Base-by-base conservation (phyloP, 2,888 invertebrate species). In the Machimus atricapillus region DNA sequence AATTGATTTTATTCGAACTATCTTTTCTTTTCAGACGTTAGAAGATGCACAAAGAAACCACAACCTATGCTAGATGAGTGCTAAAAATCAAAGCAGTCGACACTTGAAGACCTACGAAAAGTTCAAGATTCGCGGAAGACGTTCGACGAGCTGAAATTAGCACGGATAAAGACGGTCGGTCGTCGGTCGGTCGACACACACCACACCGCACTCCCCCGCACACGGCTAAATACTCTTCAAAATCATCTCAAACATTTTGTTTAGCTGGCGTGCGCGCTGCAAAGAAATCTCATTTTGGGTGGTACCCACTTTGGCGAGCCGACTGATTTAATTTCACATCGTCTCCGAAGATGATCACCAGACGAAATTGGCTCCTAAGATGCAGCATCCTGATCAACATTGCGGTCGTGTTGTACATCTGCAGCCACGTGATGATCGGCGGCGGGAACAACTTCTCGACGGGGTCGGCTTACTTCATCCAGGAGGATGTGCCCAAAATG, bases 371-470 rank as follows among this genome's bases (percentile, higher is more conserved):
- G 94, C 93, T 96, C 92, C 94, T 96, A 91, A 94, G 95, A 90
- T 95, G 96, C 92, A 96, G 96, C 93, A 95, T 96, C 90, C 94
- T 96, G 88, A 94, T 96, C 90, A 96, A 96, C 91, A 94, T 96
- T 89, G 95, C 95, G 89, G 95, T 96, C 86, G 92, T 96, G 87
- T 92, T 96, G 88, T 96, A 96, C 92, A 95, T 95, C 89, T 95
- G 96, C 90, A 94, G 95, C 91, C 95, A 96, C 90, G 93, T 94
- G 87, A 93, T 92, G 91, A 92, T 93, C 87, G 93, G 93, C 66
- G 92, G 92, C 79, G 92, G 91, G 86, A 91, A 91, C 86, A 92
- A 91, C 89, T 91, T 93, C 88, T 89, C 91, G 6, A 90, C 91
- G 66, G 91, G 91, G 77, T 90, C 91, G 86, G 90, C 90, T 83